Conservation (phyloP, 2,113 vertebrate genomes). For the Lepisosteus osseus region DNA sequence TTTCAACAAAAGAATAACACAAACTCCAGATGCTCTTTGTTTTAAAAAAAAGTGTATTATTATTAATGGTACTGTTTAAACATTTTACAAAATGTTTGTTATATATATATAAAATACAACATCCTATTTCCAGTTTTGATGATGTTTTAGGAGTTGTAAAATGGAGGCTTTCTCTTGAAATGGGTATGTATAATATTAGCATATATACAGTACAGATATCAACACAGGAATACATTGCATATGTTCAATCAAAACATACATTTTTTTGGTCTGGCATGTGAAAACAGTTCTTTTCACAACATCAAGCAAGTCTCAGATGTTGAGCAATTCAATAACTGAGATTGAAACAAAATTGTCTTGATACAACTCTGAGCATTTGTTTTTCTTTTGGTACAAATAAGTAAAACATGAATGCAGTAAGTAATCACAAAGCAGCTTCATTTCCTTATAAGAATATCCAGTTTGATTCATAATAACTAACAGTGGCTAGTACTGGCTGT, state of each 20-base stretch:
- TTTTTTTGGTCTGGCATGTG: slow-evolving; percentile 8
- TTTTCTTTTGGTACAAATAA: background rate
- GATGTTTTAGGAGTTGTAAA: background rate
- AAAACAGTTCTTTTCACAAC: background rate
- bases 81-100: slow-evolving; percentile 27
- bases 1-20: background rate
- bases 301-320: background rate
- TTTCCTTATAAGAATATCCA: background rate
- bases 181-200: background rate
- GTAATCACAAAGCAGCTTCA: slow-evolving; percentile 11
- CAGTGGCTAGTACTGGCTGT: background rate
- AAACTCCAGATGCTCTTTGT: slow-evolving; percentile 16
- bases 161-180: background rate
- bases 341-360: too few relatives aligned
- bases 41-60: slow-evolving; percentile 50
- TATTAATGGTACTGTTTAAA: slow-evolving; percentile 47
- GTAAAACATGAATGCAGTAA: slow-evolving; percentile 4
- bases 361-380: background rate
- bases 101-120: slow-evolving; percentile 11
- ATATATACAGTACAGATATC: slow-evolving; percentile 1
- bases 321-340: too few relatives aligned
- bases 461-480: background rate
- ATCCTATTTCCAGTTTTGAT: too few relatives aligned
- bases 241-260: slow-evolving; percentile 10
- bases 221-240: background rate